phyloP scores from a whole-genome alignment of 2,113 vertebrate genomes.

The Opisthocomus hoazin region DNA sequence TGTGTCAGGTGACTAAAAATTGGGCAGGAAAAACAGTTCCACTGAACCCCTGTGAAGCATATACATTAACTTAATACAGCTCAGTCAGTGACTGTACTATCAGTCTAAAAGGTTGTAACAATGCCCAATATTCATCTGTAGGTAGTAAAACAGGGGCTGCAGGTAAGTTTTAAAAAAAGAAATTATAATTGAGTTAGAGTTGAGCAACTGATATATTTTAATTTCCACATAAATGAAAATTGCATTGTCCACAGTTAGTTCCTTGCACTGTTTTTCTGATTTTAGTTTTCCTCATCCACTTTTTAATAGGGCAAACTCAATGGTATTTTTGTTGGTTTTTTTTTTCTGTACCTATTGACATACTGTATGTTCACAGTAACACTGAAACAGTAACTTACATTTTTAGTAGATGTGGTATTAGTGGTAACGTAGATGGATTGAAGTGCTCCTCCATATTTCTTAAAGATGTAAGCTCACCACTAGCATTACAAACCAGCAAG shows the following conservation, averaged over 20 bases:
- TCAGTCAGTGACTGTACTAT: not conserved
- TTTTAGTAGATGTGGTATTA: constrained; percentile 67
- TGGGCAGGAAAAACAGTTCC: not conserved
- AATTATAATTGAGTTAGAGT: not conserved
- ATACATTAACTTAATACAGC: not conserved
- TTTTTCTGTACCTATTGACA: not conserved
- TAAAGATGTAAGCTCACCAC: constrained; percentile 71
- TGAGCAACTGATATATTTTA: not conserved
- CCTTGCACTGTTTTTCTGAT: not conserved
- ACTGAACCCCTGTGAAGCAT: not conserved
- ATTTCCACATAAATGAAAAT: not conserved
- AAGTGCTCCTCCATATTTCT: constrained; percentile 76
- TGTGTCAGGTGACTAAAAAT: not conserved
- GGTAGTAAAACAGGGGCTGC: not conserved
- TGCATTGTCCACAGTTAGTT: not conserved
- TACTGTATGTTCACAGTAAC: not conserved
- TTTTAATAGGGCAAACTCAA: not conserved
- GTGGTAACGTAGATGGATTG: constrained; percentile 63
- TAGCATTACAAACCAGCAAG: constrained; percentile 76
- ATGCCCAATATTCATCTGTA: not conserved
- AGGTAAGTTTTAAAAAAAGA: not conserved
- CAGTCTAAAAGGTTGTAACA: not conserved
- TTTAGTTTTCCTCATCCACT: not conserved
- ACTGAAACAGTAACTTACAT: constrained; percentile 58
- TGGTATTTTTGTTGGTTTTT: not conserved